These are phyloP conservation scores for Potamarius usumacintae DNA, from an alignment of 2,113 vertebrate species.

Conservation along the genomic window DNA sequence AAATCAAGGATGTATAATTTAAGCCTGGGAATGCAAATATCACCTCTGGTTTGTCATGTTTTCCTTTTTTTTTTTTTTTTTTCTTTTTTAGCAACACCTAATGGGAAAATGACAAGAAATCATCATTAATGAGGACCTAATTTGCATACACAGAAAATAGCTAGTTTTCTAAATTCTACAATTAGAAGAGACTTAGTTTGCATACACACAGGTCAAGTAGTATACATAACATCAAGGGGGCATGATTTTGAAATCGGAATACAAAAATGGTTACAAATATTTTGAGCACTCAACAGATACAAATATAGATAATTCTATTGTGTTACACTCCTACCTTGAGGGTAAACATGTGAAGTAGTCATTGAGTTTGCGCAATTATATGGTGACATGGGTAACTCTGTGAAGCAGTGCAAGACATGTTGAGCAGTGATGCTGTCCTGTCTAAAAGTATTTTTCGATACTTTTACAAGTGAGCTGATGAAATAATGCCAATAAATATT, in stretches of 20 bases:
- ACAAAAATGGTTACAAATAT: not conserved
- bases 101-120: not conserved
- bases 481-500: not conserved
- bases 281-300: not conserved
- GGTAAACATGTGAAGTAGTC: not conserved
- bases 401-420: not conserved
- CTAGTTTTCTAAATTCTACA: not conserved
- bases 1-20: not conserved
- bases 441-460: not conserved
- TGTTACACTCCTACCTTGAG: not conserved
- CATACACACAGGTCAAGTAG: not conserved
- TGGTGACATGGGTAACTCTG: not conserved
- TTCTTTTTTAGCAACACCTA: not conserved
- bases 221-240: not conserved
- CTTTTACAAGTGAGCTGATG: not conserved
- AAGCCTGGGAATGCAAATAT: not conserved
- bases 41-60: not conserved
- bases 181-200: not conserved
- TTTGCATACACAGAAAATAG: not conserved
- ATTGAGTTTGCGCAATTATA: not conserved
- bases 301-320: not conserved
- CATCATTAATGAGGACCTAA: not conserved
- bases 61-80: not conserved
- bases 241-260: not conserved
- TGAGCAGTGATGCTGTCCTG: not conserved